Percentiles rank a stretch among this genome's conserved stretches.
These are phyloP conservation scores for Lanistes nyassanus DNA, from an alignment of 1,140 invertebrate species.

Conservation along the genomic window DNA sequence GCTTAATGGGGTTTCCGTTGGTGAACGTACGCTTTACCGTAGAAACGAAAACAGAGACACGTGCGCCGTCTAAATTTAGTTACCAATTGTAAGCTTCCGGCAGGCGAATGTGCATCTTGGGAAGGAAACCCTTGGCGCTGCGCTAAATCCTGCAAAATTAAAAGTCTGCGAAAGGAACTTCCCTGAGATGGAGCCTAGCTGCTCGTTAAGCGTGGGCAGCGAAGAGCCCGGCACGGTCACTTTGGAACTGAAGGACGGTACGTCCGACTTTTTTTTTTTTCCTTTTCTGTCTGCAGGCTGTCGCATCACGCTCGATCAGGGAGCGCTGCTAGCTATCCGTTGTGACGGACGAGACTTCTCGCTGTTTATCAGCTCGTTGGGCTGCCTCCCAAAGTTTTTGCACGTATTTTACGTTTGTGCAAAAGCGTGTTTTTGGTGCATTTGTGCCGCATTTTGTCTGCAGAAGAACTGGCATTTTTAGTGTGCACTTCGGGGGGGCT, in stretches of 20 bases:
- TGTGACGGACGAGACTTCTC: too few relatives aligned
- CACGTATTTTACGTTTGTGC: too few relatives aligned
- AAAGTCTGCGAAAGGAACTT: neutral
- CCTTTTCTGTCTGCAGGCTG: neutral
- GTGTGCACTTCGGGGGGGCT: too few relatives aligned
- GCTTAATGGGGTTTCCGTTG: too few relatives aligned
- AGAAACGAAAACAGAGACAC: conserved; percentile 20
- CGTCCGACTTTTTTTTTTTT: neutral
- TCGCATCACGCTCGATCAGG: too few relatives aligned
- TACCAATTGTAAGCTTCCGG: neutral
- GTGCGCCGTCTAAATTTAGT: conserved; percentile 14
- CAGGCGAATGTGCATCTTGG: conserved; percentile 20
- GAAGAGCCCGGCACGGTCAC: conserved; percentile 19
- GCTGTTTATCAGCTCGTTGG: too few relatives aligned
- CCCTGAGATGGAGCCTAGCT: conserved; percentile 4
- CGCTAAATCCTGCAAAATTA: conserved; percentile 5
- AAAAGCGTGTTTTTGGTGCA: too few relatives aligned
- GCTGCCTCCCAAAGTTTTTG: too few relatives aligned
- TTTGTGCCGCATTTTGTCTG: too few relatives aligned
- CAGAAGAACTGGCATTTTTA: too few relatives aligned
- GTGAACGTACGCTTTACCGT: too few relatives aligned
- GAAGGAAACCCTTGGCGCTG: conserved; percentile 9
- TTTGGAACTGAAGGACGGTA: conserved; percentile 24
- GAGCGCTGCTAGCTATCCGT: neutral
- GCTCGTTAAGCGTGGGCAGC: neutral